Base-by-base conservation (phyloP, 2,888 invertebrate species). In the Spodoptera picta region DNA sequence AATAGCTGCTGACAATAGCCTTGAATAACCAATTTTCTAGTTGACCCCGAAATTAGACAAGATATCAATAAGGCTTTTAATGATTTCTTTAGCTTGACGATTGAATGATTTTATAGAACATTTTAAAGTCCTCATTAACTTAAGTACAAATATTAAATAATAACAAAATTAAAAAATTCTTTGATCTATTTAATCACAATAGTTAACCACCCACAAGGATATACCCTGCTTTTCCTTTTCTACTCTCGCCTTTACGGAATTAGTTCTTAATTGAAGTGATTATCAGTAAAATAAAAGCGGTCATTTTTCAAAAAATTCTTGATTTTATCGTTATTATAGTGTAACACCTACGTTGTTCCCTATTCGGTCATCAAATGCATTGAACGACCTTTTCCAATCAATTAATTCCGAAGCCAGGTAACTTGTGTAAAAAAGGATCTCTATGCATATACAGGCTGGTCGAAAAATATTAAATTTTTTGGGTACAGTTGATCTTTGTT, bases 331-430 rank as follows among this genome's bases (percentile, higher is more conserved):
- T 78, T 69, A 70, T 69, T 75, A 78, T 73, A 70, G 57, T 66
- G 80, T 74, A 80, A 77, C 81, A 80, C 77, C 81, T 80, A 80
- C 80, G 65, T 66, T 75, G 65, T 78, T 76, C 74, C 76, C 77
- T 82, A 85, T 87, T 76, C 73, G 80, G 79, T 82, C 80, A 83
- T 83, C 85, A 82, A 85, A 86, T 72, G 83, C 82, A 83, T 85
- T 86, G 85, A 85, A 85, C 81, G 82, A 79, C 82, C 83, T 85
- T 84, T 90, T 90, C 88, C 89, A 84, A 90, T 90, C 90, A 90
- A 90, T 90, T 90, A 89, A 90, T 87, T 89, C 83, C 77, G 77
- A 83, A 82, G 80, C 76, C 88, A 88, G 89, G 87, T 87, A 88
- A 77, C 61, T 75, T 72, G 66, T 67, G 73, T 80, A 77, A 77